These are phyloP conservation scores for Hirundichthys speculiger DNA, from an alignment of 2,113 vertebrate species.

Conservation along the genomic window DNA sequence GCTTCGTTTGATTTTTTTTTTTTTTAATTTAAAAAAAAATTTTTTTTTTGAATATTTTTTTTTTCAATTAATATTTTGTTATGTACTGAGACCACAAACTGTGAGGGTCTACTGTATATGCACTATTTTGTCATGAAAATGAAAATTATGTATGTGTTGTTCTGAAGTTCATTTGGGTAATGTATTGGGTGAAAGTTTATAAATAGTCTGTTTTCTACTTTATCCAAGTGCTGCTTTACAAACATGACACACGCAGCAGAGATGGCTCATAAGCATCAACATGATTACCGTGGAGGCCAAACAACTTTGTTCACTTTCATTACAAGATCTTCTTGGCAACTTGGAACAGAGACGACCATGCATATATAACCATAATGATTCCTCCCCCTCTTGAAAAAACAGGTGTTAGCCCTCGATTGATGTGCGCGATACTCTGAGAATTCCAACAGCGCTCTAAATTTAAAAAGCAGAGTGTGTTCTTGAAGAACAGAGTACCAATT, in stretches of 20 bases:
- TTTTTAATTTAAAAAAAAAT: too few species aligned
- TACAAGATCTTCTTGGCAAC: conserved; percentile 18
- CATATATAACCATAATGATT: conserved; percentile 25
- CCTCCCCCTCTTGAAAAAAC: conserved; percentile 21
- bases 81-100: too few species aligned
- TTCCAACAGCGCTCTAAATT: conserved; percentile 32
- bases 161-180: too few species aligned
- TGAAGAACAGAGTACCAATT: conserved; percentile 34
- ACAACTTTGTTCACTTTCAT: conserved; percentile 17
- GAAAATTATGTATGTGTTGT: too few species aligned
- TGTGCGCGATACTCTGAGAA: conserved; percentile 25
- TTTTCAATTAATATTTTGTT: too few species aligned
- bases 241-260: not conserved
- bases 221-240: not conserved
- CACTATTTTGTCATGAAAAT: too few species aligned
- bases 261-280: not conserved
- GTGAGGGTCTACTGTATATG: too few species aligned
- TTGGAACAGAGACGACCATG: conserved; percentile 16
- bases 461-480: conserved; percentile 36
- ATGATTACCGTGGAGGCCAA: conserved; percentile 31
- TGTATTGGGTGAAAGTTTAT: too few species aligned
- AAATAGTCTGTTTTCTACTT: too few species aligned
- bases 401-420: conserved; percentile 15
- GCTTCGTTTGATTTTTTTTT: too few species aligned
- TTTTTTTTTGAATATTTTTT: too few species aligned